Evolutionary conservation across 2,797 vertebrate genomes (phyloP).

Genomic region (Centropyge bicolor): DNA sequence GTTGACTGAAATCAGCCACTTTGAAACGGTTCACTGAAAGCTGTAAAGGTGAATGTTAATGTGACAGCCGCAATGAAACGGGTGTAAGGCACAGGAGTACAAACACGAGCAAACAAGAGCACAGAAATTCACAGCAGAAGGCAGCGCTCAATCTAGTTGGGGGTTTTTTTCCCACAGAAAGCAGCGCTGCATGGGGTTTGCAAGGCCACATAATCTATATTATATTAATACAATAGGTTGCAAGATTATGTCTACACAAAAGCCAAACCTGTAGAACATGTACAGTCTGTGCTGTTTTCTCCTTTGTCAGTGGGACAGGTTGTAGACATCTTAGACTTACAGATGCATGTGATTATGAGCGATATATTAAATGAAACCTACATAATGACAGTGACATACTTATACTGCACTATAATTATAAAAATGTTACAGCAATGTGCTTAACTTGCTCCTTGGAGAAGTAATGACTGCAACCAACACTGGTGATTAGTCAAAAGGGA

Average conservation of each 20-base stretch:
- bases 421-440: background rate
- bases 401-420: background rate
- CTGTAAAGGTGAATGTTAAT: constrained; percentile 52
- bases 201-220: background rate
- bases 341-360: background rate
- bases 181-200: background rate
- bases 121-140: constrained; percentile 17
- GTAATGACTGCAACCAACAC: background rate
- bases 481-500: constrained; percentile 11
- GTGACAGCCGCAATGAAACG: constrained; percentile 32
- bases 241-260: constrained; percentile 17
- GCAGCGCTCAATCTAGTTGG: background rate
- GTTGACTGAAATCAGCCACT: constrained; percentile 63
- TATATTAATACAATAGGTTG: constrained; percentile 2
- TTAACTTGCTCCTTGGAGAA: background rate
- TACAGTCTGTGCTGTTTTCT: background rate
- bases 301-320: constrained; percentile 9
- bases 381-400: background rate
- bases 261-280: background rate
- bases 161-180: background rate
- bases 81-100: background rate
- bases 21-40: constrained; percentile 57
- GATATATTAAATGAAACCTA: background rate
- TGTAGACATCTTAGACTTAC: background rate
- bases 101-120: constrained; percentile 37